Evolutionary conservation across 2,113 vertebrate genomes (phyloP).

Genomic region (Mirza zaza): DNA sequence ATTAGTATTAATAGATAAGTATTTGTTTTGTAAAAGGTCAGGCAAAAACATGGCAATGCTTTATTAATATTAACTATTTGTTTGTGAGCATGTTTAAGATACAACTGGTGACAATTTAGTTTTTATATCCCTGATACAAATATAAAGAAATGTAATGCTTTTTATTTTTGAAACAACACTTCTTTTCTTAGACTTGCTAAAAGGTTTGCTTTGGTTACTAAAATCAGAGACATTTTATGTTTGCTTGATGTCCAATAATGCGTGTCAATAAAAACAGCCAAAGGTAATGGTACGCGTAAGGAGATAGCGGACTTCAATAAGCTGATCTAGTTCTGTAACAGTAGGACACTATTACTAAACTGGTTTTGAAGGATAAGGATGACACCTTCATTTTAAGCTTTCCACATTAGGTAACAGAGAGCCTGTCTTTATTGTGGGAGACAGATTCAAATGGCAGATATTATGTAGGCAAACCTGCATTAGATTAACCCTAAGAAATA

Average conservation of each 20-base stretch:
- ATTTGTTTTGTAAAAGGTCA: slow-evolving; percentile 16
- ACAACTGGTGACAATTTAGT: neutral
- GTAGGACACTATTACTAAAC: neutral
- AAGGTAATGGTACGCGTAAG: neutral
- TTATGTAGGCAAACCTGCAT: neutral
- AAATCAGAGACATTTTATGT: slow-evolving; percentile 15
- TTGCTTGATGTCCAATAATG: neutral
- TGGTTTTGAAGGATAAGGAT: neutral
- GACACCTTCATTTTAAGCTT: slow-evolving; percentile 21
- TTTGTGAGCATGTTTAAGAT: neutral
- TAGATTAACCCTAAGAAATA: neutral
- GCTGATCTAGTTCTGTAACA: neutral
- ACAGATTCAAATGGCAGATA: neutral
- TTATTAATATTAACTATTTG: neutral
- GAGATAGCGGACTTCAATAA: neutral
- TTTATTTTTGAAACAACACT: neutral
- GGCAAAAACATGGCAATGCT: neutral
- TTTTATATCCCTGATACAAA: neutral
- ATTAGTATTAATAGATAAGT: neutral
- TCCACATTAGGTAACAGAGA: neutral
- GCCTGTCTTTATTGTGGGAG: neutral
- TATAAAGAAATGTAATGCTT: neutral
- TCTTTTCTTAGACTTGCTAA: neutral
- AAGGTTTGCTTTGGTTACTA: neutral
- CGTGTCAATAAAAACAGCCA: slow-evolving; percentile 31